Evolutionary conservation across 2,888 invertebrate genomes (phyloP), one percentile per base, ranked within the genome.

Genomic region (Eulithis testata): DNA sequence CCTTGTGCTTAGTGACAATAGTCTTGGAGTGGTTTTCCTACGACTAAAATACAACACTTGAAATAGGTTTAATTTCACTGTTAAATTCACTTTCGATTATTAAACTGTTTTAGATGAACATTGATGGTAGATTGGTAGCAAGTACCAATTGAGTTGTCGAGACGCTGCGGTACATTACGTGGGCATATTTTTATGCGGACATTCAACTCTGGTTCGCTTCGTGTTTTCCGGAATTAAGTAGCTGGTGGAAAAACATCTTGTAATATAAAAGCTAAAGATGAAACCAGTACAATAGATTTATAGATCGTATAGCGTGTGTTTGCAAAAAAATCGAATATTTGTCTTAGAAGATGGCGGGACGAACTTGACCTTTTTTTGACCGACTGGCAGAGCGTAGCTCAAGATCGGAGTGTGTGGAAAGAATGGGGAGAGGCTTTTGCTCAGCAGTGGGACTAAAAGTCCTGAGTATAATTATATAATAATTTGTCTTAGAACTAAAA

Each of bases 271-370:
- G 14, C 58, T 11, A n/a, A 47, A 44, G 7, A 50, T 12, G 36
- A 21, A 44, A 47, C 53, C 31, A 40, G 21, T 50, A 31, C 1
- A 47, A 49, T 11, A 36, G 27, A n/a, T 31, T 31, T n/a, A 43
- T 8, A 47, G 11, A 1, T 36, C 2, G 21, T n/a, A 11, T 60
- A 57, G 37, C 49, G 56, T 66, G 63, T 66, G 66, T 60, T 66
- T 63, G 63, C 60, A 66, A 60, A 63, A 21, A 60, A 8, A 11
- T 44, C n/a, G 21, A 21, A 40, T 37, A 7, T 37, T 37, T 37
- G 8, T 11, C 37, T 8, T 40, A 40, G 37, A 21, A 21, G 21
- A 21, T 21, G 21, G 21, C 21, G 21, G 21, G 21, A 21, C 21
- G 21, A 21, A 21, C 21, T 21, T 21, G 21, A 21, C 21, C 21